phyloP scores from a whole-genome alignment of 2,113 vertebrate genomes.

The Sapayoa aenigma region DNA sequence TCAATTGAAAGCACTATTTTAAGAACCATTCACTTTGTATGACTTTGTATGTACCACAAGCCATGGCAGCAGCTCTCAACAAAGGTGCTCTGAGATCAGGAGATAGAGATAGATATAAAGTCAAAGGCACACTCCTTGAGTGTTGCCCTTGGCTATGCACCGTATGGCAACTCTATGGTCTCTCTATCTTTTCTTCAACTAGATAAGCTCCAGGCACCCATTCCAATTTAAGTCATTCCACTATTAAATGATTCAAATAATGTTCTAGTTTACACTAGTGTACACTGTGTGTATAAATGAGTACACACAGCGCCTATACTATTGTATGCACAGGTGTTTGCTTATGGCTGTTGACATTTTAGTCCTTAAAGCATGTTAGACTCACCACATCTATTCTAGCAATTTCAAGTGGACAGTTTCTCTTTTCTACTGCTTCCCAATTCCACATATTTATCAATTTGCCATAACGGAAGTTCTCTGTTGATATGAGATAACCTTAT shows the following conservation, averaged over 20 bases:
- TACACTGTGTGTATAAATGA: neutral
- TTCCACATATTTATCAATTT: slow-evolving; percentile 12
- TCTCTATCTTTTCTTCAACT: neutral
- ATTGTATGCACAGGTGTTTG: neutral
- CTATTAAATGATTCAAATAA: neutral
- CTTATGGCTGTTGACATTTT: neutral
- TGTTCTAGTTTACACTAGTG: neutral
- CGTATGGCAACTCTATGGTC: neutral
- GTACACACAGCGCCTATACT: neutral
- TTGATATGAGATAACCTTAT: slow-evolving; percentile 15
- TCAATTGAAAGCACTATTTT: neutral
- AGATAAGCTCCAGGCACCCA: neutral
- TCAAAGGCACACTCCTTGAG: neutral
- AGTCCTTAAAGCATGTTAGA: neutral
- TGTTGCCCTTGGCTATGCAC: neutral
- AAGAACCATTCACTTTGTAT: neutral
- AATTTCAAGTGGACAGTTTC: neutral
- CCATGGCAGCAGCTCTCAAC: neutral
- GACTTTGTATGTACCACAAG: neutral
- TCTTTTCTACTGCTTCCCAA: neutral
- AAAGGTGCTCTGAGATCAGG: neutral
- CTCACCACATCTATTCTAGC: neutral
- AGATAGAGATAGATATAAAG: neutral
- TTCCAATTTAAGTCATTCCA: neutral
- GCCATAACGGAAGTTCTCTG: neutral